Conservation (phyloP, 2,888 invertebrate species). For the Tineola bisselliella region DNA sequence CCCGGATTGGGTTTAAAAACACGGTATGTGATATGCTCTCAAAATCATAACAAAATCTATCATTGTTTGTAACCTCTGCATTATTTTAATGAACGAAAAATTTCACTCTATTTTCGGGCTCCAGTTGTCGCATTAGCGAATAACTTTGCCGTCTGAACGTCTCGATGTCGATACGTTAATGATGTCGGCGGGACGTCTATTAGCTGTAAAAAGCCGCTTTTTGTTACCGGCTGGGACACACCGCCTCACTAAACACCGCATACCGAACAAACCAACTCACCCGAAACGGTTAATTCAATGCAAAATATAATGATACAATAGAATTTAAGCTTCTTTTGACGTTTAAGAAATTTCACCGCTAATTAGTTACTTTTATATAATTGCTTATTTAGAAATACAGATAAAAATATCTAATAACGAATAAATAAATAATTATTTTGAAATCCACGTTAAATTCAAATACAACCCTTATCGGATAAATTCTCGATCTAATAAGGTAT, state of each 20-base stretch:
- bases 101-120: slow-evolving; percentile 26
- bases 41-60: background rate
- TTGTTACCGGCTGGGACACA: background rate
- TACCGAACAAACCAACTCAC: background rate
- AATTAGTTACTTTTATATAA: background rate
- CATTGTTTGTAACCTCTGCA: background rate
- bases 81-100: background rate
- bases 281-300: slow-evolving; percentile 5
- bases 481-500: background rate
- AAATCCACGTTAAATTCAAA: background rate
- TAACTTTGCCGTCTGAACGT: slow-evolving; percentile 40
- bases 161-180: slow-evolving; percentile 55
- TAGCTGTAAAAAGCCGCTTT: slow-evolving; percentile 12
- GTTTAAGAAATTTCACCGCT: background rate
- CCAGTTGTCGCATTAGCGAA: slow-evolving; percentile 67
- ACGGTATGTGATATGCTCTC: background rate
- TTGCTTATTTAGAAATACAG: background rate
- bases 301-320: background rate
- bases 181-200: slow-evolving; percentile 56
- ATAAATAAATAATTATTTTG: background rate
- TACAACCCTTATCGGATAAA: slow-evolving; percentile 7
- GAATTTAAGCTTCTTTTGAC: background rate
- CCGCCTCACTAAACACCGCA: slow-evolving; percentile 1
- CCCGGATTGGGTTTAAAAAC: too few relatives aligned
- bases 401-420: background rate